Evolutionary conservation across 2,797 vertebrate species (phyloP).

Genomic region (Spinibarbus caldwelli): DNA sequence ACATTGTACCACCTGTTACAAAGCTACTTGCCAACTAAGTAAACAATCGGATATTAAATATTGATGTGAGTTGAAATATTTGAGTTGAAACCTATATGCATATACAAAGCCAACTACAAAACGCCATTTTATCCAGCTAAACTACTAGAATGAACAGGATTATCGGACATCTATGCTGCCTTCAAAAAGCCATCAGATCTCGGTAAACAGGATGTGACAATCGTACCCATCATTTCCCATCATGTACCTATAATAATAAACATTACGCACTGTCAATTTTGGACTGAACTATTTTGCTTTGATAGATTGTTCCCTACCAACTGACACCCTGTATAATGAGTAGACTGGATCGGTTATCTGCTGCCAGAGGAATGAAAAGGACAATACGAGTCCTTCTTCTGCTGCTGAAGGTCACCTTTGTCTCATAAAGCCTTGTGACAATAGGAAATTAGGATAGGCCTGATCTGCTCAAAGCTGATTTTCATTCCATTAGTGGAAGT

Average conservation of each 20-base stretch:
- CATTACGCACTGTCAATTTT: background rate
- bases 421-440: slow-evolving; percentile 71
- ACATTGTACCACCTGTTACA: background rate
- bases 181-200: background rate
- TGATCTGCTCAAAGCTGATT: slow-evolving; percentile 72
- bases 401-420: slow-evolving; percentile 72
- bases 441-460: slow-evolving; percentile 71
- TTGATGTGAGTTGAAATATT: background rate
- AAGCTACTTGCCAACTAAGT: background rate
- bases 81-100: background rate
- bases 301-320: background rate
- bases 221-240: background rate
- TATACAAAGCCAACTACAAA: background rate
- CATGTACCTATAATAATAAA: background rate
- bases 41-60: background rate
- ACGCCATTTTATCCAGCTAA: background rate
- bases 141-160: background rate
- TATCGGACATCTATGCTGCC: background rate
- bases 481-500: slow-evolving; percentile 76
- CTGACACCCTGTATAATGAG: background rate
- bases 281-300: background rate
- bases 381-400: slow-evolving; percentile 63
- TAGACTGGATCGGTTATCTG: slow-evolving; percentile 56
- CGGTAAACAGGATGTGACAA: background rate
- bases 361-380: slow-evolving; percentile 67